Conservation (phyloP, 2,113 vertebrate species). For the Chaetodon trifascialis region DNA sequence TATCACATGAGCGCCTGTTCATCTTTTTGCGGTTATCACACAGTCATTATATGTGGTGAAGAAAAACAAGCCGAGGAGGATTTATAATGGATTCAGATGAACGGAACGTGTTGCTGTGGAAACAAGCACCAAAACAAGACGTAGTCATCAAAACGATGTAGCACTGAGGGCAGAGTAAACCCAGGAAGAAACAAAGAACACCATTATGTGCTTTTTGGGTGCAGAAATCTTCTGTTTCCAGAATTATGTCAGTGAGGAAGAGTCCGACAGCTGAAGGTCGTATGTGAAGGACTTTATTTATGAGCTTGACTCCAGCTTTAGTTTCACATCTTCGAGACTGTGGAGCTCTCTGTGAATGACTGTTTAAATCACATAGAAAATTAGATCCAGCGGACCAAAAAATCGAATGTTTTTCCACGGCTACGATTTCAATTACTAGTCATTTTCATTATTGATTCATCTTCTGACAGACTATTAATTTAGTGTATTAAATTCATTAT, state of each 20-base stretch:
- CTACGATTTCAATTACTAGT: neutral
- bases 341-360: neutral
- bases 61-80: slow-evolving; percentile 1
- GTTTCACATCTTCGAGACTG: no score
- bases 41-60: neutral
- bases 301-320: no score
- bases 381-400: neutral
- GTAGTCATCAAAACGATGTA: neutral
- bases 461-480: no score
- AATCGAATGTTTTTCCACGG: neutral
- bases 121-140: slow-evolving; percentile 24
- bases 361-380: neutral
- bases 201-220: neutral
- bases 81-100: slow-evolving; percentile 30
- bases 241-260: neutral
- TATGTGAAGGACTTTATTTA: neutral
- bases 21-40: neutral
- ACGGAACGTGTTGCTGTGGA: slow-evolving; percentile 6
- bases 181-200: neutral
- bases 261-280: neutral
- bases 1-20: neutral
- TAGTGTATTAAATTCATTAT: no score
- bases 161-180: neutral
- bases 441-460: neutral
- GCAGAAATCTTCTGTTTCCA: neutral